phyloP scores from a whole-genome alignment of 2,113 vertebrate species.

The Acrocephalus arundinaceus region DNA sequence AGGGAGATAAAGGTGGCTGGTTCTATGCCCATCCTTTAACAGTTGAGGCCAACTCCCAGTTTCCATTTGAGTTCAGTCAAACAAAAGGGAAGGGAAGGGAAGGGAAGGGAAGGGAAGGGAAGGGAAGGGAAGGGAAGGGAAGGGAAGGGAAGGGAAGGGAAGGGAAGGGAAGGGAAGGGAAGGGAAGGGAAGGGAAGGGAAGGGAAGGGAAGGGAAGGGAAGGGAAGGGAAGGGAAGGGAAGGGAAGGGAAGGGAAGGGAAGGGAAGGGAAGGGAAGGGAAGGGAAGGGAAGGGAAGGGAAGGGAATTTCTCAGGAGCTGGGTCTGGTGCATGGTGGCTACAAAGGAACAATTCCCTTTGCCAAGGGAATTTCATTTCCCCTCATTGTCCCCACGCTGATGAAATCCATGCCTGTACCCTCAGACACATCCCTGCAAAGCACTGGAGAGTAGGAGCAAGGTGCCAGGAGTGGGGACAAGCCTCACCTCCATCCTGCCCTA shows the following conservation, averaged over 20 bases:
- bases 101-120: background rate
- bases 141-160: no score
- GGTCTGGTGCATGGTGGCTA: background rate
- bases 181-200: no score
- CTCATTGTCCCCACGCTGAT: background rate
- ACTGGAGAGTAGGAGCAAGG: background rate
- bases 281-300: no score
- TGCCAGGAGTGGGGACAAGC: rapidly evolving
- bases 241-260: background rate
- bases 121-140: background rate
- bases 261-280: background rate
- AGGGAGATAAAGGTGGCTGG: background rate
- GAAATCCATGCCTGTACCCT: background rate
- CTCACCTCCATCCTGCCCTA: background rate
- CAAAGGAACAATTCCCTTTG: background rate
- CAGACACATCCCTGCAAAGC: background rate
- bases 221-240: background rate
- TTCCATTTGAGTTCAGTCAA: background rate
- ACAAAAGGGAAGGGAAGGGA: no score
- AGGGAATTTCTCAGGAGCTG: background rate
- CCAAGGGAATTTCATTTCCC: background rate
- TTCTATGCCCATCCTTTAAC: background rate
- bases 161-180: background rate
- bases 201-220: no score
- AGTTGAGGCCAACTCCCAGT: background rate